A percentile compares a stretch with the other conserved stretches of the same genome.
Conservation (phyloP, 2,113 vertebrate species). For the Brachyhypopomus occidentalis region DNA sequence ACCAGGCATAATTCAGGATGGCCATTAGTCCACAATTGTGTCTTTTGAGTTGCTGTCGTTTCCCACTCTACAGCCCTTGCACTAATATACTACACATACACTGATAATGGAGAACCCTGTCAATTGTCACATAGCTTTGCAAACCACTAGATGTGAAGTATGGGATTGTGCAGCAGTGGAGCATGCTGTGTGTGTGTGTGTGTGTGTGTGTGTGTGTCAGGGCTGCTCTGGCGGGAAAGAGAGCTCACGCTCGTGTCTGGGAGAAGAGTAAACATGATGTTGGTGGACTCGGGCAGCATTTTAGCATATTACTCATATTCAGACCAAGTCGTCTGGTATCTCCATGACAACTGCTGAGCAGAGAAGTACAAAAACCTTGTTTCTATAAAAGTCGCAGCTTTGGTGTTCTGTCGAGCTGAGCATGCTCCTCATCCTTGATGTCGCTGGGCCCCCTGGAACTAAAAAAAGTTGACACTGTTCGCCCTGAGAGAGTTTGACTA, state of each 20-base stretch:
- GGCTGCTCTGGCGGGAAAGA: slow-evolving; percentile 7
- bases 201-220: slow-evolving; percentile 16
- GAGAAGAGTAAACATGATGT: slow-evolving; percentile 25
- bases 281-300: slow-evolving; percentile 36
- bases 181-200: neutral
- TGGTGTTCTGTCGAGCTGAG: neutral
- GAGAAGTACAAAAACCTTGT: slow-evolving; percentile 24
- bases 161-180: neutral
- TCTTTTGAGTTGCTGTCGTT: too few species aligned
- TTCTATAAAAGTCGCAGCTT: slow-evolving; percentile 28
- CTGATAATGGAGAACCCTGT: too few species aligned
- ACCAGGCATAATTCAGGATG: neutral
- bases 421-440: neutral
- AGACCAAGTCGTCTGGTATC: slow-evolving; percentile 47
- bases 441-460: neutral
- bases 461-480: neutral
- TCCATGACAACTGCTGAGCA: slow-evolving; percentile 58
- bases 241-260: neutral
- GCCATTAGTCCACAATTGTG: neutral
- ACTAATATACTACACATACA: too few species aligned
- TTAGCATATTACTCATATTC: slow-evolving; percentile 45
- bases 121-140: neutral
- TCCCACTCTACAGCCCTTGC: too few species aligned
- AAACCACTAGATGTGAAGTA: neutral
- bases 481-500: neutral